Conservation (phyloP, 2,888 invertebrate species). For the Hypomecis punctinalis region DNA sequence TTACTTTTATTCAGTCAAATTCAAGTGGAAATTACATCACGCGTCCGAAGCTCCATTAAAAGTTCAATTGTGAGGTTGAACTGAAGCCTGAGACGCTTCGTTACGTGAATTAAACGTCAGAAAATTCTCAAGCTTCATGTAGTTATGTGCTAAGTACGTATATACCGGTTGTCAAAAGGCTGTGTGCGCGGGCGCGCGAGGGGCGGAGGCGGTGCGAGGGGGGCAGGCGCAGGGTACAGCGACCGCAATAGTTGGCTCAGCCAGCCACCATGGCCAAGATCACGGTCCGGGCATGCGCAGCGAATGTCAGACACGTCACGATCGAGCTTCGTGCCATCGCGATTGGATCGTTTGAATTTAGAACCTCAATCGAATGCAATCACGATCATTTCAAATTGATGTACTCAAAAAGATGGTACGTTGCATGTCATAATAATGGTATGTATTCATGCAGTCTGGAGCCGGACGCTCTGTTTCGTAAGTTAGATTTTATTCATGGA, state of each 20-base stretch:
- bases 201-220: slow-evolving; percentile 43
- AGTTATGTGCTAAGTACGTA: slow-evolving; percentile 61
- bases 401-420: slow-evolving; percentile 49
- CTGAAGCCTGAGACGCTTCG: slow-evolving; percentile 55
- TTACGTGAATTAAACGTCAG: slow-evolving; percentile 80
- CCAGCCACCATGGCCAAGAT: slow-evolving; percentile 86
- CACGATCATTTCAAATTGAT: slow-evolving; percentile 64
- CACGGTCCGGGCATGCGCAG: slow-evolving; percentile 83
- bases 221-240: slow-evolving; percentile 71
- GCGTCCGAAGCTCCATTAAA: slow-evolving; percentile 61
- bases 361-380: slow-evolving; percentile 67
- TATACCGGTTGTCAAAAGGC: slow-evolving; percentile 83
- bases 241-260: slow-evolving; percentile 78
- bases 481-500: slow-evolving; percentile 36
- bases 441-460: slow-evolving; percentile 32
- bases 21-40: slow-evolving; percentile 52
- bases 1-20: slow-evolving; percentile 30
- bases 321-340: slow-evolving; percentile 77
- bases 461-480: slow-evolving; percentile 12
- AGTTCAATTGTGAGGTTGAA: slow-evolving; percentile 63
- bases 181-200: slow-evolving; percentile 48
- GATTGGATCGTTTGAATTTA: slow-evolving; percentile 75
- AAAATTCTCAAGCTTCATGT: slow-evolving; percentile 76
- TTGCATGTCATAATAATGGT: slow-evolving; percentile 42
- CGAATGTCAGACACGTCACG: slow-evolving; percentile 85